phyloP scores from a whole-genome alignment of 2,113 vertebrate species.

The Tragelaphus buxtoni region DNA sequence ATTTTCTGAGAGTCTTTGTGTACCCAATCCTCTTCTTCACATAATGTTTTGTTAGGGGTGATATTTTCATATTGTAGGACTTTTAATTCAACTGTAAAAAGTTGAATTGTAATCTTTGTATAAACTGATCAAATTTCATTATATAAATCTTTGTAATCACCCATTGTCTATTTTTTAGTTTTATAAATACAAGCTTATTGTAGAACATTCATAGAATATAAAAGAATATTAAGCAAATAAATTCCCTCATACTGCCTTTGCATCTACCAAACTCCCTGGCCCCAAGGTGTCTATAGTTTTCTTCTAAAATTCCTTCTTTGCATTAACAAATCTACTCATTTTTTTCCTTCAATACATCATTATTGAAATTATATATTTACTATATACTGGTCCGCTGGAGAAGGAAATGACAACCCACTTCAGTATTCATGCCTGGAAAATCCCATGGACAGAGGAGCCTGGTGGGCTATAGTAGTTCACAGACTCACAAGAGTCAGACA shows the following conservation, averaged over 20 bases:
- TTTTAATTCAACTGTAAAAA: background rate
- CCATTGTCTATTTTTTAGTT: background rate
- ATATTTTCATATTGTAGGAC: background rate
- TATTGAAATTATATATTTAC: background rate
- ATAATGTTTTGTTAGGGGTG: background rate
- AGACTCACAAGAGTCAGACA: background rate
- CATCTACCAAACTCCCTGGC: background rate
- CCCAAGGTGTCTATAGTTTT: background rate
- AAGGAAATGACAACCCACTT: background rate
- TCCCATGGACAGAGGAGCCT: background rate
- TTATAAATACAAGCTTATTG: background rate
- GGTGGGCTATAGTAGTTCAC: background rate
- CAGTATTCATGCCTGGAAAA: background rate
- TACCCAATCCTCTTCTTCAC: background rate
- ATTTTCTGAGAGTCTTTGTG: background rate
- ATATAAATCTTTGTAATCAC: background rate
- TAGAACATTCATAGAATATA: background rate
- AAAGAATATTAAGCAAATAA: background rate
- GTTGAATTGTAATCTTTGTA: background rate
- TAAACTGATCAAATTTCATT: background rate
- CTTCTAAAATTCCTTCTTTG: background rate
- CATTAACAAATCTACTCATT: background rate
- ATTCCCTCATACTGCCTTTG: background rate
- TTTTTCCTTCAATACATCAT: background rate
- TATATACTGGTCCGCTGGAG: background rate